phyloP scores from a whole-genome alignment of 2,113 vertebrate species.

The Rhineura floridana region DNA sequence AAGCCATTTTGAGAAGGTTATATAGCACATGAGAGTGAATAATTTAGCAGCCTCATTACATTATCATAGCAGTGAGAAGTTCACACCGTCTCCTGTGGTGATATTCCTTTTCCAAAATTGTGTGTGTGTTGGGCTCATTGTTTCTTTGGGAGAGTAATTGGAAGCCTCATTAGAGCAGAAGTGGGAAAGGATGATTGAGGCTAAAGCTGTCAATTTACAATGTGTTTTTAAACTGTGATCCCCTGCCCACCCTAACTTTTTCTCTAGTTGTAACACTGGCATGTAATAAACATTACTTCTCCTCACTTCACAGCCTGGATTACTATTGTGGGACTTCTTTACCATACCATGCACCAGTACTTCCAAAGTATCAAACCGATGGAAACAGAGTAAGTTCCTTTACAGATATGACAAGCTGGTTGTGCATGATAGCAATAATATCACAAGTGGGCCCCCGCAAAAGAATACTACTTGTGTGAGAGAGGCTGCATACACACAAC shows the following conservation, averaged over 20 bases:
- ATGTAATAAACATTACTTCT: background rate
- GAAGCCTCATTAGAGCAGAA: slow-evolving; percentile 54
- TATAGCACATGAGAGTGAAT: rapidly evolving
- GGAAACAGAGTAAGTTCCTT: slow-evolving; percentile 84
- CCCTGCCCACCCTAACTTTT: background rate
- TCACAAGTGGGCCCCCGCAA: background rate
- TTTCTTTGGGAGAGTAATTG: background rate
- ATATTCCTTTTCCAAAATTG: background rate
- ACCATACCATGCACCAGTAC: slow-evolving; percentile 88
- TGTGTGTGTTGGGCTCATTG: background rate
- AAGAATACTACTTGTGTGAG: too few species aligned
- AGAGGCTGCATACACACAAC: too few species aligned
- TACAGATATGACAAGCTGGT: background rate
- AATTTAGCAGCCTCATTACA: background rate
- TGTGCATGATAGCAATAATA: background rate
- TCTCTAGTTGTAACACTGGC: rapidly evolving
- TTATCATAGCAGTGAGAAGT: background rate
- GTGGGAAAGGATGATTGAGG: background rate
- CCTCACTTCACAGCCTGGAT: slow-evolving; percentile 80
- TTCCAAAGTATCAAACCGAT: slow-evolving; percentile 83
- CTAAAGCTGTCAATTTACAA: background rate
- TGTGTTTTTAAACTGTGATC: slow-evolving; percentile 57
- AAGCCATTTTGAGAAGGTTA: background rate
- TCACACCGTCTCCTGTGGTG: rapidly evolving
- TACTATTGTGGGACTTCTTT: slow-evolving; percentile 91